These are phyloP conservation scores for Thecocarcelia acutangulata DNA, from an alignment of 2,888 invertebrate genomes.

Conservation along the genomic window DNA sequence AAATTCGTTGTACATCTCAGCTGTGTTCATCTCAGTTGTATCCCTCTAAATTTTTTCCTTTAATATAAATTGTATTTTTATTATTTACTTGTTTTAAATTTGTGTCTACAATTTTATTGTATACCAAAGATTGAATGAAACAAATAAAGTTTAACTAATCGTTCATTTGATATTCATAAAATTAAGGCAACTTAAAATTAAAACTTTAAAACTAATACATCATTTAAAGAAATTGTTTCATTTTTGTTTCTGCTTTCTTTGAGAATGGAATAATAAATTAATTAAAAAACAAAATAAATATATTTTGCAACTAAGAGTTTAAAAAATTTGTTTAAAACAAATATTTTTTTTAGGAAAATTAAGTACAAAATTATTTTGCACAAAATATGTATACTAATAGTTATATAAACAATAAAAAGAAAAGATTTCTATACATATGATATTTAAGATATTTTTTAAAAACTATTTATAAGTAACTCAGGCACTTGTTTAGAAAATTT, in stretches of 20 bases:
- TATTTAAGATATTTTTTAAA: not conserved
- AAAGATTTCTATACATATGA: not conserved
- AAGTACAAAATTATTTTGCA: slow-evolving; percentile 29
- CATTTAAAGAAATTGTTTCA: not conserved
- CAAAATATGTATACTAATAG: not conserved
- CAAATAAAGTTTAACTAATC: too few species aligned
- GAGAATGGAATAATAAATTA: not conserved
- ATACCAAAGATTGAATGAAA: too few species aligned
- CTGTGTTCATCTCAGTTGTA: too few species aligned
- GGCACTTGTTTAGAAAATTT: slow-evolving; percentile 42
- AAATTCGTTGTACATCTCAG: too few species aligned
- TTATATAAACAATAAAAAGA: slow-evolving; percentile 4
- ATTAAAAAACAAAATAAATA: not conserved
- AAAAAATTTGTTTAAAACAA: slow-evolving; percentile 12
- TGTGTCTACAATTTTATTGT: too few species aligned
- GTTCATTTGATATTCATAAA: too few species aligned
- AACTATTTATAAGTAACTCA: slow-evolving; percentile 39
- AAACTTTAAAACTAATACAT: too few species aligned
- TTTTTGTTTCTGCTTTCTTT: not conserved
- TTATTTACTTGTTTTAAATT: too few species aligned
- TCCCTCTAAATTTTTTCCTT: too few species aligned
- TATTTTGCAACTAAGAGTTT: not conserved
- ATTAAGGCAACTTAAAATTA: too few species aligned
- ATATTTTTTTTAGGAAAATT: slow-evolving; percentile 13
- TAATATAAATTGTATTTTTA: too few species aligned